Evolutionary conservation across 2,888 invertebrate genomes (phyloP), one percentile per base, ranked within the genome.

Genomic region (Sisyra terminalis): DNA sequence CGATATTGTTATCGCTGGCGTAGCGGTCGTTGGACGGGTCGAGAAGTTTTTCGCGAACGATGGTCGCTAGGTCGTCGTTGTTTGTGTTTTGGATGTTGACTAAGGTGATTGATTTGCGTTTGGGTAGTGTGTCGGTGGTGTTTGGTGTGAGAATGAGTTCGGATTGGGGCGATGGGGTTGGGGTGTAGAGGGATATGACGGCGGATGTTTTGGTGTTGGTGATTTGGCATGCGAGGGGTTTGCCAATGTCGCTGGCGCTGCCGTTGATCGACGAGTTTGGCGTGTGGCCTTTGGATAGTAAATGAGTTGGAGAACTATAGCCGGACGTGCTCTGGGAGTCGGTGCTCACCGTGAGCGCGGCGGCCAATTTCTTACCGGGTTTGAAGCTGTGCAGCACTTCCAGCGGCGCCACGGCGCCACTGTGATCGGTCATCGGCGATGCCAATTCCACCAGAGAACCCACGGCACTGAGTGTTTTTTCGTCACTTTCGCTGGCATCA

Each of bases 281-380:
- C 34, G 62, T 60, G 42, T 24, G 13, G 14, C 35, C 35, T 15
- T 35, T 35, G 16, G 16, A 35, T 17, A 17, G 46, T 51, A 53
- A 51, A 44, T 58, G 60, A 43, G 62, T 60, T 43, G 66, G 66
- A 44, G 66, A 66, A 50, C 65, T 65, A 53, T 66, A 66, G 42
- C 66, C 66, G 18, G 66, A 66, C 37, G 65, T 65, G 54, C 65
- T 65, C 54, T 64, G 63, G 48, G 65, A 64, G 49, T 63, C 60
- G 48, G 50, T 51, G 48, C 57, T 57, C 48, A 30, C 44, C 49
- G 63, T 57, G 50, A 58, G 51, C 50, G 61, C 55, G 50, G 57
- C 53, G 36, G 48, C 47, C 15, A 44, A 44, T 30, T 44, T 39
- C 52, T 52, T 51, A 51, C 51, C 50, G 40, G 56, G 56, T 51